Evolutionary conservation across 2,797 vertebrate species (phyloP).

Genomic region (Phalanger gymnotis): DNA sequence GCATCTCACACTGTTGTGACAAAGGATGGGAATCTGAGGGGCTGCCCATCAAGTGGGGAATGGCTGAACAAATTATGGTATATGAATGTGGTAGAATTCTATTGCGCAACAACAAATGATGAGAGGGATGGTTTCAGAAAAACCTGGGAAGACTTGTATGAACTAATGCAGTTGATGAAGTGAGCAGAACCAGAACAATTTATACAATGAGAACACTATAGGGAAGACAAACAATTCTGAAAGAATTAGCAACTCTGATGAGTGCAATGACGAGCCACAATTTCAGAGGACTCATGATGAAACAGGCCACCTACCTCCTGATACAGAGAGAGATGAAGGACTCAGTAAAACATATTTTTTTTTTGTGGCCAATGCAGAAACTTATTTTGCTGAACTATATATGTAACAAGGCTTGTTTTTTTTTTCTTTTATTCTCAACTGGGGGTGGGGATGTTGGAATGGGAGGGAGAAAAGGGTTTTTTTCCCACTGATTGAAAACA

Average conservation of each 20-base stretch:
- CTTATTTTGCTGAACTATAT: not conserved
- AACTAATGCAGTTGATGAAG: not conserved
- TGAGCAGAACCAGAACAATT: not conserved
- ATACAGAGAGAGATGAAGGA: too few species aligned
- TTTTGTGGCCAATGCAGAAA: not conserved
- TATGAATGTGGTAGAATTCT: not conserved
- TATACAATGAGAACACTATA: not conserved
- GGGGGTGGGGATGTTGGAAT: not conserved
- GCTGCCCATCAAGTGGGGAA: not conserved
- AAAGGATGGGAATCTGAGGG: not conserved
- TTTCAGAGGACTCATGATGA: not conserved
- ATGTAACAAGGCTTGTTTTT: not conserved
- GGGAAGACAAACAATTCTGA: not conserved
- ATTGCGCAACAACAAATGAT: not conserved
- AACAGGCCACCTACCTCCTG: too few species aligned
- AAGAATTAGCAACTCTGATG: not conserved
- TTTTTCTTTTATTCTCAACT: not conserved
- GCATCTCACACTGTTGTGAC: not conserved
- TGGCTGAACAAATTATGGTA: not conserved
- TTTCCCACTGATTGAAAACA: not conserved
- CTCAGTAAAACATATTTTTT: too few species aligned
- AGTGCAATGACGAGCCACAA: not conserved
- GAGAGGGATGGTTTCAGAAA: not conserved
- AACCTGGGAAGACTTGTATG: not conserved
- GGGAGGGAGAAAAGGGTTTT: not conserved